These are phyloP conservation scores for Pongo pygmaeus DNA, from an alignment of 2,113 vertebrate species.

Conservation along the genomic window DNA sequence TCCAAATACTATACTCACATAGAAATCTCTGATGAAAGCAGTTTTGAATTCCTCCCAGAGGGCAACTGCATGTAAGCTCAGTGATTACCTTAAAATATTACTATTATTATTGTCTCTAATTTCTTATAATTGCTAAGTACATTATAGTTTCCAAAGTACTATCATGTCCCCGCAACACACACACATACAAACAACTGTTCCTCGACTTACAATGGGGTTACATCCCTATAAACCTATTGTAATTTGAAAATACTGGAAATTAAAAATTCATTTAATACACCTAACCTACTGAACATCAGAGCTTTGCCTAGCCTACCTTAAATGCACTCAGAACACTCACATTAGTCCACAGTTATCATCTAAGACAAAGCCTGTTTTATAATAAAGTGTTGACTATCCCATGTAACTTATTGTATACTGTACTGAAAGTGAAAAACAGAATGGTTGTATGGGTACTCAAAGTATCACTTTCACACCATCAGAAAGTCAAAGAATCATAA, in stretches of 20 bases:
- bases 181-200: neutral
- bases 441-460: neutral
- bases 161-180: neutral
- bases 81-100: slow-evolving; percentile 11
- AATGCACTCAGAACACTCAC: neutral
- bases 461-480: neutral
- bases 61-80: neutral
- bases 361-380: neutral
- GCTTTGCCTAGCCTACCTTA: neutral
- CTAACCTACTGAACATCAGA: neutral
- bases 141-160: neutral
- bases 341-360: neutral
- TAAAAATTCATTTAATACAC: neutral
- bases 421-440: neutral
- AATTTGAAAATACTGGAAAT: neutral
- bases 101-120: neutral
- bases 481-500: neutral
- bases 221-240: neutral
- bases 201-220: neutral
- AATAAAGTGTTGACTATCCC: neutral
- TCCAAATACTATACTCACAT: neutral
- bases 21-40: neutral
- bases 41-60: neutral
- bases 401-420: neutral
- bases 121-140: slow-evolving; percentile 3